phyloP scores from a whole-genome alignment of 2,797 vertebrate species.

The Poeciliopsis paucimaculata region DNA sequence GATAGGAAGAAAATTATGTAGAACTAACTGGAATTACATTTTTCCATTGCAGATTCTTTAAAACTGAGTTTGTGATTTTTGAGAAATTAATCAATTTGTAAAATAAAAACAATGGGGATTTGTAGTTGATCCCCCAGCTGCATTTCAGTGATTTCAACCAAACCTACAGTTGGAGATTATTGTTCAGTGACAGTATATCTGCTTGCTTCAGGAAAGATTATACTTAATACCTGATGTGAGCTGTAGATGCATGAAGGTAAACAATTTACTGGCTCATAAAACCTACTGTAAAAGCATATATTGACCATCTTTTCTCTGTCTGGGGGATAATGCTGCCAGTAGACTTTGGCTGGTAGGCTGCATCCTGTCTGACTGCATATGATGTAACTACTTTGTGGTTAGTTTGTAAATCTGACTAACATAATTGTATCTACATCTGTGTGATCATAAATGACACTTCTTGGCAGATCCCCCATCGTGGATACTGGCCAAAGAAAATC shows the following conservation, averaged over 20 bases:
- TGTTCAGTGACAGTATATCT: not conserved
- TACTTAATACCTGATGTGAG: not conserved
- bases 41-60: not conserved
- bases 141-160: not conserved
- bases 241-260: not conserved
- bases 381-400: constrained; percentile 7
- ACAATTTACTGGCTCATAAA: constrained; percentile 10
- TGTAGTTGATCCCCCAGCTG: not conserved
- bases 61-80: not conserved
- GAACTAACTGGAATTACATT: not conserved
- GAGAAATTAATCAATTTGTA: not conserved
- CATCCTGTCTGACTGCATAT: not conserved
- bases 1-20: not conserved
- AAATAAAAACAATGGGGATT: not conserved
- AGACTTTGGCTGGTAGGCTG: not conserved
- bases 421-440: constrained; percentile 13
- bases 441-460: not conserved
- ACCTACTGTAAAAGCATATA: constrained; percentile 10
- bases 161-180: not conserved
- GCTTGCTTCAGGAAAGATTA: not conserved
- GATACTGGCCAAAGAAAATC: not conserved
- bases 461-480: not conserved
- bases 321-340: not conserved
- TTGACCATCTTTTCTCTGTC: not conserved
- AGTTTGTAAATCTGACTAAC: constrained; percentile 6